These are phyloP conservation scores for Leptinotarsa defecta DNA, from an alignment of 1,140 invertebrate species.

Conservation along the genomic window DNA sequence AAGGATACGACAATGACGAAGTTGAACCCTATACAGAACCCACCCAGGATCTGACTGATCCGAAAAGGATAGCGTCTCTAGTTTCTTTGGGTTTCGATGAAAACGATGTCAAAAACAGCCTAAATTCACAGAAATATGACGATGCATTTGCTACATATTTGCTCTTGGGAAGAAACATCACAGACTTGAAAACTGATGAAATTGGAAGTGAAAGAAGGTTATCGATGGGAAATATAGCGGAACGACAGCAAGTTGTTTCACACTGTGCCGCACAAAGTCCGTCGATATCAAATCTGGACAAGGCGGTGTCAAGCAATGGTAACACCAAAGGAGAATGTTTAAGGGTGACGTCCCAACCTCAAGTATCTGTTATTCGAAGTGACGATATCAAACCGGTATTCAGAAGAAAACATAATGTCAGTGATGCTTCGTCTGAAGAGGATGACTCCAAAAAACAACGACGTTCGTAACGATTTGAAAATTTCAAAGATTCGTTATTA, in stretches of 20 bases:
- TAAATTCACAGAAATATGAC: no score
- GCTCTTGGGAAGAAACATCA: slow-evolving; percentile 70
- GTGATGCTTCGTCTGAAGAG: slow-evolving; percentile 89
- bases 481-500: no score
- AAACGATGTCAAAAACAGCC: slow-evolving; percentile 57
- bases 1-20: slow-evolving; percentile 83
- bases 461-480: no score
- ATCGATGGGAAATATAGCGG: slow-evolving; percentile 85
- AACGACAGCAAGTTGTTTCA: slow-evolving; percentile 62
- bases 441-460: slow-evolving; percentile 66
- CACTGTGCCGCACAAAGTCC: slow-evolving; percentile 76
- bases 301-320: slow-evolving; percentile 67
- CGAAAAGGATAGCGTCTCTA: slow-evolving; percentile 95
- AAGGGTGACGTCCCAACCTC: slow-evolving; percentile 66
- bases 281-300: slow-evolving; percentile 79
- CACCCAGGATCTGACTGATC: slow-evolving; percentile 93
- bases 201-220: slow-evolving; percentile 92
- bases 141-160: no score
- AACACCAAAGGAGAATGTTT: slow-evolving; percentile 53
- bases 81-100: slow-evolving; percentile 93
- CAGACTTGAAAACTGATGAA: slow-evolving; percentile 93
- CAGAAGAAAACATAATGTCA: slow-evolving; percentile 87
- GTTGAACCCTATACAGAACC: slow-evolving; percentile 97
- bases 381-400: slow-evolving; percentile 66
- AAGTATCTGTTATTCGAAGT: slow-evolving; percentile 61